Base-by-base conservation (phyloP, 2,888 invertebrate species). In the Nephrocerus scutellatus region DNA sequence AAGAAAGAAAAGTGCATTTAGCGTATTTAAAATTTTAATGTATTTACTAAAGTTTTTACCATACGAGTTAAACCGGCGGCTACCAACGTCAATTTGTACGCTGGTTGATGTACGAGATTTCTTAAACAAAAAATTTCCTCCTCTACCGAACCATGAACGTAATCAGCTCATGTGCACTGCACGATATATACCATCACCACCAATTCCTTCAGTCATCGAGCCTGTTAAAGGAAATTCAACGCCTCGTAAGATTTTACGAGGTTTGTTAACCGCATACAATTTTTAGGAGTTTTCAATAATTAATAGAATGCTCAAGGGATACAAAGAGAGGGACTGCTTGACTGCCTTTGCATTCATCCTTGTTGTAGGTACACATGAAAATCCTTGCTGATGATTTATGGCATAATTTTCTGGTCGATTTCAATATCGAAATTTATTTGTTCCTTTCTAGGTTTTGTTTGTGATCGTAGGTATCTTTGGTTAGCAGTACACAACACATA, bases 381-480 rank as follows among this genome's bases (percentile, higher is more conserved):
- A 25, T 39, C 34, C 21, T 18, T 39, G 22, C 25, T 10, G 14
- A 21, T 46, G 44, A 46, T 46, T 46, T 46, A 46, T 46, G 44
- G 36, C 44, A 46, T 46, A 46, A 46, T 46, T 46, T 46, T 46
- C 46, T 44, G 41, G 46, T 36, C 39, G 46, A 46, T 41, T 46
- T 41, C 19, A 44, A n/a, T n/a, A n/a, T n/a, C n/a, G n/a, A n/a
- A n/a, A n/a, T n/a, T n/a, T n/a, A n/a, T n/a, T n/a, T n/a, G n/a
- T n/a, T n/a, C n/a, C n/a, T n/a, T n/a, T n/a, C n/a, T n/a, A n/a
- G n/a, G n/a, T n/a, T n/a, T n/a, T n/a, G n/a, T n/a, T n/a, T n/a
- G n/a, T n/a, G n/a, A n/a, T n/a, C n/a, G n/a, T n/a, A n/a, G n/a
- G n/a, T n/a, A n/a, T n/a, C n/a, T n/a, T n/a, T n/a, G n/a, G n/a